These are phyloP conservation scores for Tenthredo mesomela DNA, from an alignment of 2,888 invertebrate genomes.

Conservation along the genomic window DNA sequence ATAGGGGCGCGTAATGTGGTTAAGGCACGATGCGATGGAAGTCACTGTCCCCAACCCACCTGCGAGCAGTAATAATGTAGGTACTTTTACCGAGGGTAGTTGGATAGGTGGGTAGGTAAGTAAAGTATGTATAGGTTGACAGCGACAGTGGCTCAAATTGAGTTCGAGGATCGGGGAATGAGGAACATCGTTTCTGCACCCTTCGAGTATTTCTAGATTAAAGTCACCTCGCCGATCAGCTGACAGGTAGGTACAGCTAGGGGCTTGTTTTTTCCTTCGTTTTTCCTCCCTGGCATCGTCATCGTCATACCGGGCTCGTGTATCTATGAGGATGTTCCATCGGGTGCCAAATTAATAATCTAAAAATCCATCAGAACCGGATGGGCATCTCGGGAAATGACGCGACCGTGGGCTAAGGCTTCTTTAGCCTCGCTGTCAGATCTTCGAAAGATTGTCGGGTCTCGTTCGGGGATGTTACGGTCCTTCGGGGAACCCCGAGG, in stretches of 20 bases:
- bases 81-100: conserved; percentile 19
- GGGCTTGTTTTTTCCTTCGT: background rate
- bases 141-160: conserved; percentile 33
- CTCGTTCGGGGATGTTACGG: conserved; percentile 12
- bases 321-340: background rate
- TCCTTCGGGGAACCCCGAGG: background rate
- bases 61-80: conserved; percentile 16
- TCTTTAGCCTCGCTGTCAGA: conserved; percentile 2
- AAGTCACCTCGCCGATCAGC: conserved; percentile 17
- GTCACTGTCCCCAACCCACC: background rate
- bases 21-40: conserved; percentile 20
- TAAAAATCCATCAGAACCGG: conserved; percentile 26
- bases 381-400: conserved; percentile 33
- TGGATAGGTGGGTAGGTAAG: conserved; percentile 20
- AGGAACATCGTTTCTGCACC: background rate
- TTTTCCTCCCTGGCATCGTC: background rate
- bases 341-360: background rate
- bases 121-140: conserved; percentile 21
- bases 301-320: background rate
- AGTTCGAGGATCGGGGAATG: background rate
- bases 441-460: conserved; percentile 17
- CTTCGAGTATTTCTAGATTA: conserved; percentile 16
- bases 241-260: background rate
- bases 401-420: background rate
- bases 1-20: background rate